Evolutionary conservation across 1,140 invertebrate genomes (phyloP), one percentile per base, ranked within the genome.

Genomic region (Fopius arisanus): DNA sequence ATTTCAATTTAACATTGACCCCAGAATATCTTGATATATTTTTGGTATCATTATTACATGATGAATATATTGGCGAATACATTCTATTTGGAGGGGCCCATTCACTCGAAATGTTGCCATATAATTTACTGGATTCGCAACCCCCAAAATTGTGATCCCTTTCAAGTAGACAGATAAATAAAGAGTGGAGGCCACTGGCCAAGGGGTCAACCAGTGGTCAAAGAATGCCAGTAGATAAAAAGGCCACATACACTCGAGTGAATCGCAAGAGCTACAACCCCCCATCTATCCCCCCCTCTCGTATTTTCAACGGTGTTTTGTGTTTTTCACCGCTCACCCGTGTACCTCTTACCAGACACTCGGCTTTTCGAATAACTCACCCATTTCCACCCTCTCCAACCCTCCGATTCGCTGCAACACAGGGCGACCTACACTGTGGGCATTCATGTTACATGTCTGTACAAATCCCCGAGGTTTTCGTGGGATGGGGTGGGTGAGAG

Each of bases 391-490:
- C 28, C 21, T 48, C 48, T 31, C 14, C 23, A 29, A 29, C 29
- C 40, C 48, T 41, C 21, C 54, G 33, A 33, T 33, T 16, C 16
- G 19, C 48, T 54, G 43, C 28, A 23, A 33, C 62, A 65, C 62
- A 65, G 29, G 28, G 12, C n/a, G n/a, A 65, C 29, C 62, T 33
- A 65, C 10, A 65, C 28, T 33, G 21, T 14, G n/a, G 14, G 19
- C 62, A 84, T 82, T 81, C 78, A 81, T 77, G 74, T 79, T 84
- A 80, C 81, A 81, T 83, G 40, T 51, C 33, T 75, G 31, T 65
- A 54, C 40, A 68, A 26, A 37, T 33, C 62, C 28, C 7, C n/a
- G 54, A 51, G 23, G 79, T 85, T 87, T 86, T 84, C 80, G 5
- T 12, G n/a, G 43, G 41, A 2, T 5, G 43, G 43, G 43, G 10